These are phyloP conservation scores for Lagopus leucura DNA, from an alignment of 2,113 vertebrate genomes.

Conservation along the genomic window DNA sequence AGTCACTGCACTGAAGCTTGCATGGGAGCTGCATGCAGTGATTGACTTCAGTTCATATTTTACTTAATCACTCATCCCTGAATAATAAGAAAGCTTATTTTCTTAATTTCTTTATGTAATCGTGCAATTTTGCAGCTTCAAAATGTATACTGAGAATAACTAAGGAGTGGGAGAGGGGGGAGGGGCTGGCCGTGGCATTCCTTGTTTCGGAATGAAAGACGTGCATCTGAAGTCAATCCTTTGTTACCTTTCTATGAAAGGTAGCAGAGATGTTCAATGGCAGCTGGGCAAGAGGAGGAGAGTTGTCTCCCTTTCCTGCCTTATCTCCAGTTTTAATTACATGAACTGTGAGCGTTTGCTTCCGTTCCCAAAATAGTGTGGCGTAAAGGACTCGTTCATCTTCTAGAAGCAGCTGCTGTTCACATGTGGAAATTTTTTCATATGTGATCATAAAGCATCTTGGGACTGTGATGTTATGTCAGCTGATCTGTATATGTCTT, in stretches of 20 bases:
- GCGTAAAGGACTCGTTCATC: background rate
- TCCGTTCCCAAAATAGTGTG: background rate
- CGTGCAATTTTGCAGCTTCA: conserved; percentile 35
- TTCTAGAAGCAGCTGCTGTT: background rate
- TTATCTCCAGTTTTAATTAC: background rate
- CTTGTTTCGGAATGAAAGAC: conserved; percentile 47
- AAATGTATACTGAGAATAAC: conserved; percentile 38
- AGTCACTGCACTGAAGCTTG: background rate
- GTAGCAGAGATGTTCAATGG: background rate
- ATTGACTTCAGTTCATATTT: conserved; percentile 14
- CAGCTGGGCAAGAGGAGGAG: background rate
- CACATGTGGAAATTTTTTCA: background rate
- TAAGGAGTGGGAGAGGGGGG: conserved; percentile 39
- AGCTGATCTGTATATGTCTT: background rate
- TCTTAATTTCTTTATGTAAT: conserved; percentile 42
- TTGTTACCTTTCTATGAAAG: conserved; percentile 4
- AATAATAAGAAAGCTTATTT: conserved; percentile 32
- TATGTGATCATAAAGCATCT: background rate
- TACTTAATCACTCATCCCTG: conserved; percentile 17
- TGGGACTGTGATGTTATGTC: background rate
- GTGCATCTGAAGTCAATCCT: background rate
- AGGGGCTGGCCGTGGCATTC: background rate
- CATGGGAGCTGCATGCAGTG: background rate
- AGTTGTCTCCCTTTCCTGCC: background rate
- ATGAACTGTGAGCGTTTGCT: background rate